Evolutionary conservation across 2,113 vertebrate species (phyloP).

Genomic region (Thalassoma bifasciatum): DNA sequence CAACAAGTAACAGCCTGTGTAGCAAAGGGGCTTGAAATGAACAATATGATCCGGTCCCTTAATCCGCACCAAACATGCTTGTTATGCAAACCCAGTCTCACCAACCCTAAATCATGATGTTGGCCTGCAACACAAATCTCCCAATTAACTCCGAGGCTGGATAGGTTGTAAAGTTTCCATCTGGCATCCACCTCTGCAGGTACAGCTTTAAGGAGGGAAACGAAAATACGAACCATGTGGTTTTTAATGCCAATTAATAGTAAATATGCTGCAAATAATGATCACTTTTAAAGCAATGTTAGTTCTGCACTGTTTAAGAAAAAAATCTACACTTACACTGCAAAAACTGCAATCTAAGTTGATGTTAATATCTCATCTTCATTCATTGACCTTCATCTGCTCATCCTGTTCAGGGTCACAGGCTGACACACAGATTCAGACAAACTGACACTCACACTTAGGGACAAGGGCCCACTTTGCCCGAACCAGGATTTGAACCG

Average conservation of each 20-base stretch:
- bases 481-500: no score
- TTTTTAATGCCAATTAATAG: neutral
- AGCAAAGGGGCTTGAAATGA: neutral
- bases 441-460: no score
- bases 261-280: neutral
- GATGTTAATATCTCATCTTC: no score
- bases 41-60: neutral
- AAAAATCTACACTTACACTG: no score
- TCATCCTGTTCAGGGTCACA: no score
- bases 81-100: constrained; percentile 12
- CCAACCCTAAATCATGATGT: constrained; percentile 18
- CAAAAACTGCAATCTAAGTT: no score
- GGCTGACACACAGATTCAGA: no score
- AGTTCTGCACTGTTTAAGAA: no score
- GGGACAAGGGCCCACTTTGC: no score
- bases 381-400: no score
- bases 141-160: constrained; percentile 33
- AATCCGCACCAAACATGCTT: constrained; percentile 27
- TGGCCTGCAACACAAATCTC: constrained; percentile 23
- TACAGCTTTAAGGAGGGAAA: neutral
- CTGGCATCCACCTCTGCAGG: constrained; percentile 11
- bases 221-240: neutral
- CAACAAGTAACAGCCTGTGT: no score
- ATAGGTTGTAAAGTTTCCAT: constrained; percentile 50
- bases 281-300: no score